These are phyloP conservation scores for Cheilosia variabilis DNA, from an alignment of 2,888 invertebrate genomes.

Conservation along the genomic window DNA sequence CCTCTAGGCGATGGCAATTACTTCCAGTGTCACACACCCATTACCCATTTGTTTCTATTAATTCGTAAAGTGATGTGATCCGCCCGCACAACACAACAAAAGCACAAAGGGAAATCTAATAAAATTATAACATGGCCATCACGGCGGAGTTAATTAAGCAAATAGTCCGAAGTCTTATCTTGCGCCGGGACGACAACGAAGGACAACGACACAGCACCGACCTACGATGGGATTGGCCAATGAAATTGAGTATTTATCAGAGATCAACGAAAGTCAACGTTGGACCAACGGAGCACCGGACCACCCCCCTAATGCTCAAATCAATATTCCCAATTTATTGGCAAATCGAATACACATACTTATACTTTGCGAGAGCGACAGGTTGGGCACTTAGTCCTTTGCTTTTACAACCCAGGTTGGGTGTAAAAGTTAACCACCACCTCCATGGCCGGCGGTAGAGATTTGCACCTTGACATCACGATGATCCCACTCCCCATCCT, in stretches of 20 bases:
- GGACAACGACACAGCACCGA: background rate
- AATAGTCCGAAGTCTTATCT: conserved; percentile 74
- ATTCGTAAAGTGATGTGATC: conserved; percentile 74
- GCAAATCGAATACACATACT: conserved; percentile 57
- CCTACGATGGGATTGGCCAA: conserved; percentile 44
- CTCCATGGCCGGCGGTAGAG: conserved; percentile 36
- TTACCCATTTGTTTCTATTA: conserved; percentile 71
- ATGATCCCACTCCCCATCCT: background rate
- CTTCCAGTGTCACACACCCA: conserved; percentile 68
- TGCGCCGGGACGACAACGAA: conserved; percentile 8
- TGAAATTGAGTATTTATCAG: conserved; percentile 74
- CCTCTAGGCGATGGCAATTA: conserved; percentile 31
- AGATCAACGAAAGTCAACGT: conserved; percentile 63
- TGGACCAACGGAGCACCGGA: conserved; percentile 14
- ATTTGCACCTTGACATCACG: conserved; percentile 72
- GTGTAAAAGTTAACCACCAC: conserved; percentile 40
- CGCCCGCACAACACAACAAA: conserved; percentile 24
- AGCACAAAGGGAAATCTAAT: conserved; percentile 67
- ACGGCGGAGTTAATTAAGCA: conserved; percentile 77
- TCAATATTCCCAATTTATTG: conserved; percentile 74
- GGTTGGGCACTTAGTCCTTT: conserved; percentile 14
- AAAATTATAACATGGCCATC: conserved; percentile 76
- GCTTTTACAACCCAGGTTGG: background rate
- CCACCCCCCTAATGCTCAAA: conserved; percentile 64
- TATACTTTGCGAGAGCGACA: conserved; percentile 9